Percentiles rank a stretch among this genome's conserved stretches.
phyloP scores from a whole-genome alignment of 2,888 invertebrate genomes.

The Himalopsyche japonica region DNA sequence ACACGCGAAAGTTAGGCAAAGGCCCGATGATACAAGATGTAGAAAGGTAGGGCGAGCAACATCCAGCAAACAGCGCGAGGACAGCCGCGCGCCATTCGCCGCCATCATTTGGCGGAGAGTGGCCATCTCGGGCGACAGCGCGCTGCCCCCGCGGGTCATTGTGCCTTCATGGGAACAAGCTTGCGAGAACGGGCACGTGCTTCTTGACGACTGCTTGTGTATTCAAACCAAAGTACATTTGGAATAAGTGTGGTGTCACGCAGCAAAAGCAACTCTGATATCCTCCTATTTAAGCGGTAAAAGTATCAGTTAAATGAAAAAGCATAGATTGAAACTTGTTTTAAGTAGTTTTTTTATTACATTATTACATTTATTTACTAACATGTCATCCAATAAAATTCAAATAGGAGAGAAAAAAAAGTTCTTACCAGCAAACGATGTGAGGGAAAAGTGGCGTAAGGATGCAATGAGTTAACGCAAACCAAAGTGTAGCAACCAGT shows the following conservation, averaged over 20 bases:
- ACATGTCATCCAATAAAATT: too few relatives aligned
- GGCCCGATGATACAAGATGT: slow-evolving; percentile 12
- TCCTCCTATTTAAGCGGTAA: slow-evolving; percentile 65
- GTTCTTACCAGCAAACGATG: slow-evolving; percentile 78
- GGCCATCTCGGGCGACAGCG: slow-evolving; percentile 50
- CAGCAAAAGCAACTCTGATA: slow-evolving; percentile 83
- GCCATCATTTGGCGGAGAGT: slow-evolving; percentile 50
- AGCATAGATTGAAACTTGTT: not conserved
- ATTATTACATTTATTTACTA: too few relatives aligned
- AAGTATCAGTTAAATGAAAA: not conserved
- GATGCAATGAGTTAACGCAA: slow-evolving; percentile 75
- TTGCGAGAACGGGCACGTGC: slow-evolving; percentile 79
- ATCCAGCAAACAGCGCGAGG: slow-evolving; percentile 45
- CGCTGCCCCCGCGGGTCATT: slow-evolving; percentile 70
- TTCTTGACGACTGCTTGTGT: slow-evolving; percentile 84
- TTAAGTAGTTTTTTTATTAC: too few relatives aligned
- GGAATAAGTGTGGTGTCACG: slow-evolving; percentile 90
- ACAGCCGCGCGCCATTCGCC: slow-evolving; percentile 46
- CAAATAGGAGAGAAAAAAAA: slow-evolving; percentile 39
- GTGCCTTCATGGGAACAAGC: slow-evolving; percentile 78
- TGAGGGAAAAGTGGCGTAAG: slow-evolving; percentile 85
- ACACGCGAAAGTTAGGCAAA: not conserved
- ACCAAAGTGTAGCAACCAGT: slow-evolving; percentile 79
- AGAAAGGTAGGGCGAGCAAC: slow-evolving; percentile 39
- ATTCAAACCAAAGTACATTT: slow-evolving; percentile 92